Evolutionary conservation across 2,888 invertebrate genomes (phyloP).

Genomic region (Anagyrus pseudococci): DNA sequence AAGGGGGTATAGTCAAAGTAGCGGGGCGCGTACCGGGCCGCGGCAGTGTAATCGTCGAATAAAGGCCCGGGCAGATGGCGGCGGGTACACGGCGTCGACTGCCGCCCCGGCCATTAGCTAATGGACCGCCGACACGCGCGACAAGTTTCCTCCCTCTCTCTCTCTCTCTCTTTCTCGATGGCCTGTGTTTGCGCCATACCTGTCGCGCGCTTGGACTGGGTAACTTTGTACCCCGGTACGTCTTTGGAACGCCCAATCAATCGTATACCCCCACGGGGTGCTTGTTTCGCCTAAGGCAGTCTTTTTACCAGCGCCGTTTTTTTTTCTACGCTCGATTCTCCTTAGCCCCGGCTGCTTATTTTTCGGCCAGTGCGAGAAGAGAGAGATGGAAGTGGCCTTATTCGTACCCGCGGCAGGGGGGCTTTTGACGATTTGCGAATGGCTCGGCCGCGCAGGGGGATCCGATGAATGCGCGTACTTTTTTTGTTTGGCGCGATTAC

Average conservation of each 20-base stretch:
- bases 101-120: constrained; percentile 55
- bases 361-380: not conserved
- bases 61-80: constrained; percentile 57
- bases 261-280: not conserved
- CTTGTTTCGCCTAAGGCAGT: not conserved
- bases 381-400: not conserved
- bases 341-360: not conserved
- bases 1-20: constrained; percentile 8
- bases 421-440: not conserved
- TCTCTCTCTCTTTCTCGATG: not conserved
- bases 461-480: too few relatives aligned
- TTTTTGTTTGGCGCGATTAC: too few relatives aligned
- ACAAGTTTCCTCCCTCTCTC: not conserved
- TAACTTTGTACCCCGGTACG: too few relatives aligned
- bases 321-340: not conserved
- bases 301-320: not conserved
- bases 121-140: constrained; percentile 54
- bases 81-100: constrained; percentile 6
- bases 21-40: not conserved
- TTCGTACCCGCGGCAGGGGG: not conserved
- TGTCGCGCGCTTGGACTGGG: constrained; percentile 3
- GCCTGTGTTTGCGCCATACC: not conserved
- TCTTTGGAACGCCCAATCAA: constrained; percentile 22
- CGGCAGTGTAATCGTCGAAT: constrained; percentile 46
- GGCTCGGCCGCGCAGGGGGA: too few relatives aligned